These are phyloP conservation scores for Drosophila sechellia DNA, from an alignment of 1,140 invertebrate genomes.

Conservation along the genomic window DNA sequence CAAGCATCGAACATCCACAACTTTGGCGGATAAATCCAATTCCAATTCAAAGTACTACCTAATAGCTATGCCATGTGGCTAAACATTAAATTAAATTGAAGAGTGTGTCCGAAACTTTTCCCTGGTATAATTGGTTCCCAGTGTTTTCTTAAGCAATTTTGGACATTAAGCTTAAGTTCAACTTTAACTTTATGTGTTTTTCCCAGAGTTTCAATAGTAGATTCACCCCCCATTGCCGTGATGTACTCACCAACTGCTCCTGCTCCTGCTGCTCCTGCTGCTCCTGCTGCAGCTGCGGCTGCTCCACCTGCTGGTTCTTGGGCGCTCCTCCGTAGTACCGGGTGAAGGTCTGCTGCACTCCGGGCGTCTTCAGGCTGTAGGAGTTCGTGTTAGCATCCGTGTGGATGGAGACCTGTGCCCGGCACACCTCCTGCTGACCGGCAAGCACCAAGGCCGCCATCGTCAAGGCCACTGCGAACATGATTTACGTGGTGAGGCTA, in stretches of 20 bases:
- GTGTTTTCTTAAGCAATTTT: too few relatives aligned
- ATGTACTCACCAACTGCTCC: slow-evolving; percentile 55
- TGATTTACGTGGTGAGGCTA: slow-evolving; percentile 33
- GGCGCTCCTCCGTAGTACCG: slow-evolving; percentile 70
- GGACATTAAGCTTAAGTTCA: too few relatives aligned
- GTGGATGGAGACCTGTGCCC: slow-evolving; percentile 77
- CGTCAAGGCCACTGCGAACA: slow-evolving; percentile 38
- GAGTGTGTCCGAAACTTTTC: too few relatives aligned
- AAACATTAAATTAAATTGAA: too few relatives aligned
- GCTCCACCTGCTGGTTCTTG: slow-evolving; percentile 30
- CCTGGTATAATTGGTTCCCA: too few relatives aligned
- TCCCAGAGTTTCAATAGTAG: too few relatives aligned
- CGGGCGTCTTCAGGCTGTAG: slow-evolving; percentile 77
- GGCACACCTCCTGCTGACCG: slow-evolving; percentile 44
- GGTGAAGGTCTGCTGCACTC: slow-evolving; percentile 78
- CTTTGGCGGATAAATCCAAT: too few relatives aligned
- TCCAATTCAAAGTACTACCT: too few relatives aligned
- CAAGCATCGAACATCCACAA: too few relatives aligned
- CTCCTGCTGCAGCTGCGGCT: slow-evolving; percentile 4
- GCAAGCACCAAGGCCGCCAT: slow-evolving; percentile 40
- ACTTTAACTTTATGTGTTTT: too few relatives aligned
- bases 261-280: neutral
- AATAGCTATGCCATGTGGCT: too few relatives aligned
- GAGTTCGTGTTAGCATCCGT: slow-evolving; percentile 78
- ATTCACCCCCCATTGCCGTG: neutral